Base-by-base conservation (phyloP, 2,113 vertebrate species). In the Engystomops pustulosus region DNA sequence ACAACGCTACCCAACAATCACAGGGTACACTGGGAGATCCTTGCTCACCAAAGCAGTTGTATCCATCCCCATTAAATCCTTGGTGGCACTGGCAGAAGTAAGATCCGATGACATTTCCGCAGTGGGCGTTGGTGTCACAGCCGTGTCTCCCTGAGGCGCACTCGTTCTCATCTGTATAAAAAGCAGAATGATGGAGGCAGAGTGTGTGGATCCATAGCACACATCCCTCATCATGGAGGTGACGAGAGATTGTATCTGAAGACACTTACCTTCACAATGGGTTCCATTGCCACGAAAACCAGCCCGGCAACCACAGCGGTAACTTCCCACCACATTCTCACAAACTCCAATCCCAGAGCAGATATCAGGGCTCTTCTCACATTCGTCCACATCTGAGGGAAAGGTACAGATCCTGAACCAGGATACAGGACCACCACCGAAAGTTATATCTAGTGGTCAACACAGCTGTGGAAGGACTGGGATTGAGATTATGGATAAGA, bases 31-130 rank as follows among this genome's bases (percentile, higher is more conserved):
- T 1, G 2, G 38, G 38, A 5, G 5, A 6, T 9, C 10, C 10
- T 41, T 6, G 10, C 38, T 85, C 83, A 95, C 94, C 94, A 30
- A 90, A 93, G 89, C 94, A 95, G 85, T 90, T 86, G 88, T 87
- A 87, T 27, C 94, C 94, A 18, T 94, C 91, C 23, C 94, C 94
- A 36, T 85, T 93, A 85, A 93, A 95, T 60, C 94, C 94, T 83
- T 92, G 94, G 87, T 90, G 92, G 85, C 94, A 95, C 81, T 95
- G 94, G 86, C 94, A 95, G 89, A 93, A 94, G 81, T 94, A 95
- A 0, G 94, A 94, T 32, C 94, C 94, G 1, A 94, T 91, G 75
- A 94, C 87, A 80, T 95, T 95, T 18, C 93, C 93, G 55, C 94
- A 95, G 9, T 89, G 92, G 86, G 94, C 94, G 4, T 93, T 93